These are phyloP conservation scores for Hetaerina titia DNA, from an alignment of 2,888 invertebrate genomes.

Conservation along the genomic window DNA sequence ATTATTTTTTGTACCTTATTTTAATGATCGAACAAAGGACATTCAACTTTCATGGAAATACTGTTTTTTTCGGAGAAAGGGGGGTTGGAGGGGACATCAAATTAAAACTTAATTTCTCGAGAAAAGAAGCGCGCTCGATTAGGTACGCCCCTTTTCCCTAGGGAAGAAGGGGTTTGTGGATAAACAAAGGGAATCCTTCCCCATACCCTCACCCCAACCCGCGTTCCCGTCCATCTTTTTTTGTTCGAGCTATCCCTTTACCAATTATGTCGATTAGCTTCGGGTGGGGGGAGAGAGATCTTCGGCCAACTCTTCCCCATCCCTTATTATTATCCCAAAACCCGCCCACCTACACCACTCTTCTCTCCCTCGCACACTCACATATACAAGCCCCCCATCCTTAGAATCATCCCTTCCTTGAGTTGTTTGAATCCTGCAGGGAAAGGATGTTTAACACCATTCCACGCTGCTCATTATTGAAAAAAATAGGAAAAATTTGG, in stretches of 20 bases:
- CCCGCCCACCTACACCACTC: neutral
- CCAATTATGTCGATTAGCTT: neutral
- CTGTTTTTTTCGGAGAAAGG: neutral
- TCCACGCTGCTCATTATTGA: neutral
- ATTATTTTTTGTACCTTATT: neutral
- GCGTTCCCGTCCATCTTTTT: neutral
- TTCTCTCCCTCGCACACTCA: no score
- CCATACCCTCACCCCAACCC: neutral
- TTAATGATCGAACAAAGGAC: neutral
- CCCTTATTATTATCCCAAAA: no score
- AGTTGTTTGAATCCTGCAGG: neutral
- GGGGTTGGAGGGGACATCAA: neutral
- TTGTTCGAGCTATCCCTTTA: neutral
- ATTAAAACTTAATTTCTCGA: constrained; percentile 8
- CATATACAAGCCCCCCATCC: no score
- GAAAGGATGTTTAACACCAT: neutral
- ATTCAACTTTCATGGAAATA: neutral
- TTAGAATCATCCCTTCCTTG: neutral
- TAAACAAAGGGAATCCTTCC: neutral
- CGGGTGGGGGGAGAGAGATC: no score
- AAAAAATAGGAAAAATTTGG: neutral
- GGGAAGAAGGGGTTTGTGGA: neutral
- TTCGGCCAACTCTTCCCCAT: no score
- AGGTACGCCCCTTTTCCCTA: neutral
- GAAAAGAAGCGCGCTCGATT: neutral